Evolutionary conservation across 2,888 invertebrate species (phyloP).

Genomic region (Operophtera brumata): DNA sequence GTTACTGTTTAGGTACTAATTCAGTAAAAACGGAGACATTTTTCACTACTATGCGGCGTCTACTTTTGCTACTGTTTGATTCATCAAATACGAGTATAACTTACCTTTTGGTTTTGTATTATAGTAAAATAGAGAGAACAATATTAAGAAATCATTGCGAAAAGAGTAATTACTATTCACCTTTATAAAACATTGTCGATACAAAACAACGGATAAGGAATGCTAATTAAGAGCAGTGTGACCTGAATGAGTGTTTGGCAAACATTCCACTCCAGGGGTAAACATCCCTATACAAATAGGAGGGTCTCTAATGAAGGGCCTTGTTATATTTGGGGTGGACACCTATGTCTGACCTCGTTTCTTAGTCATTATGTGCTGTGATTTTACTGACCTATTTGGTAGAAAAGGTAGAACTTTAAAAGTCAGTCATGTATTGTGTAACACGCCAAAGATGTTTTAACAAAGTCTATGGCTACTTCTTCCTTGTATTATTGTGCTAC

Average conservation of each 20-base stretch:
- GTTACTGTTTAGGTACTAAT: too few relatives aligned
- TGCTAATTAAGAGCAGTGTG: conserved; percentile 27
- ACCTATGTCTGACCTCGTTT: conserved; percentile 12
- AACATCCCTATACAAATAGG: conserved; percentile 19
- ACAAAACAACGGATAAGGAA: conserved; percentile 23
- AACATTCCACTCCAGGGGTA: conserved; percentile 26
- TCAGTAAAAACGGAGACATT: too few relatives aligned
- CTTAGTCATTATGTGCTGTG: conserved; percentile 7
- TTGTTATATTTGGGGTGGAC: conserved; percentile 7
- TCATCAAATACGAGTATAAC: too few relatives aligned
- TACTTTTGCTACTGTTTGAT: too few relatives aligned
- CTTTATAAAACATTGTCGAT: conserved; percentile 7
- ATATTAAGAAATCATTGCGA: neutral
- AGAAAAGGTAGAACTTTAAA: too few relatives aligned
- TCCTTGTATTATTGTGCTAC: too few relatives aligned
- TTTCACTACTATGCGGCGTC: too few relatives aligned
- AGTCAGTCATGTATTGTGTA: too few relatives aligned
- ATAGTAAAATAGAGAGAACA: neutral
- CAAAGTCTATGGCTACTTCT: too few relatives aligned
- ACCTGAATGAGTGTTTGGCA: conserved; percentile 36
- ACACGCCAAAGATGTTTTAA: too few relatives aligned
- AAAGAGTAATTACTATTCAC: conserved; percentile 1
- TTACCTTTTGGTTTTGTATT: too few relatives aligned
- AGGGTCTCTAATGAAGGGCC: conserved; percentile 26
- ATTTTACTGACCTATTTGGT: neutral